Evolutionary conservation across 2,888 invertebrate species (phyloP).

Genomic region (Julus scandinavius): DNA sequence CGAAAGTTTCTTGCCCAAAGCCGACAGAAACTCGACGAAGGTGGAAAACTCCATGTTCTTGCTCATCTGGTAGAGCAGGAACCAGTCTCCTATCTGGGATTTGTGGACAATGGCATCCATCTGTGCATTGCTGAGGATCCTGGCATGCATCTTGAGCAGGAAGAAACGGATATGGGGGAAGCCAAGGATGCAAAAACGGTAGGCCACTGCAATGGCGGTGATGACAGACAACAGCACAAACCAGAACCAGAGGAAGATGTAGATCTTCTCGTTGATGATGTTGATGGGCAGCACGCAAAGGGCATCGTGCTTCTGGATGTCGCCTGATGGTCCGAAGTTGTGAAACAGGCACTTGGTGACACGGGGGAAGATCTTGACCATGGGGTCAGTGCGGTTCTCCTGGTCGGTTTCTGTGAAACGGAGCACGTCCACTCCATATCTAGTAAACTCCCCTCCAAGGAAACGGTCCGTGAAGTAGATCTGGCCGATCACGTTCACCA

Average conservation of each 20-base stretch:
- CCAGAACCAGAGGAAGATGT: conserved; percentile 61
- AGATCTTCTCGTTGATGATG: conserved; percentile 61
- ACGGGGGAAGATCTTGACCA: conserved; percentile 61
- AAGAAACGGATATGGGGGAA: conserved; percentile 50
- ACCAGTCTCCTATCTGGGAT: conserved; percentile 56
- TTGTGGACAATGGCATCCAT: conserved; percentile 51
- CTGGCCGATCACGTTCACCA: conserved; percentile 61
- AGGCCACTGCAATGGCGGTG: background rate
- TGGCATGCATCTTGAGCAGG: conserved; percentile 50
- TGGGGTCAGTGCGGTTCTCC: conserved; percentile 59
- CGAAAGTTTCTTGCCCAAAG: conserved; percentile 29
- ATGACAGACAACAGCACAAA: conserved; percentile 59
- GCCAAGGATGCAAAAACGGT: conserved; percentile 26
- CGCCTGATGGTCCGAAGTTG: conserved; percentile 80
- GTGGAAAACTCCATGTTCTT: conserved; percentile 55
- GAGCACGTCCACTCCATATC: conserved; percentile 61
- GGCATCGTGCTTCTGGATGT: conserved; percentile 60
- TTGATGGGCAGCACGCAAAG: conserved; percentile 61
- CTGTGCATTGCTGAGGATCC: background rate
- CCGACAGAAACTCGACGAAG: conserved; percentile 52
- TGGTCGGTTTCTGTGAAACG: conserved; percentile 60
- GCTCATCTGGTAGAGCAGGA: conserved; percentile 55
- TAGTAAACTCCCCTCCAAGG: conserved; percentile 61
- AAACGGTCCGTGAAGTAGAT: conserved; percentile 61
- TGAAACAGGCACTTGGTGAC: conserved; percentile 75